Percentiles rank a stretch among this genome's conserved stretches.
These are phyloP conservation scores for Gallinago solitaria DNA, from an alignment of 2,797 vertebrate species.

Conservation along the genomic window DNA sequence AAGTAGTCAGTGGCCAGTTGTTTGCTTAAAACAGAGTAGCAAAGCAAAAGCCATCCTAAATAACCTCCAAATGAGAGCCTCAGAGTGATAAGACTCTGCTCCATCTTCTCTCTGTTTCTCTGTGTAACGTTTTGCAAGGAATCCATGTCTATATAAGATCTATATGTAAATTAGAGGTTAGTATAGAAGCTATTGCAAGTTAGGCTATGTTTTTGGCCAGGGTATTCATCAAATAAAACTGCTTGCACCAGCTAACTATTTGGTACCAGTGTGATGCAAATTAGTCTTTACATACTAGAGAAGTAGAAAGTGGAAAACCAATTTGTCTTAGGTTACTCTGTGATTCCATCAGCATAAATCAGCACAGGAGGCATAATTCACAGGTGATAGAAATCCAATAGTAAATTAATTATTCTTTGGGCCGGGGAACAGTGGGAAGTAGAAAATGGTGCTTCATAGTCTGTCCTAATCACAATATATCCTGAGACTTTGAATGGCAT, in stretches of 20 bases:
- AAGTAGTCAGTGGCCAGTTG: background rate
- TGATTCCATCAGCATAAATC: background rate
- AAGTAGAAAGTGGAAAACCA: background rate
- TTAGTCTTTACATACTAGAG: background rate
- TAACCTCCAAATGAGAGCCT: background rate
- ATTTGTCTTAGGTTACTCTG: background rate
- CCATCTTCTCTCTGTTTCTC: background rate
- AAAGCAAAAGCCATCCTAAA: background rate
- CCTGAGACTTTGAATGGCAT: background rate
- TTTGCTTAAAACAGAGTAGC: background rate
- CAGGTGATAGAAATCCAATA: background rate
- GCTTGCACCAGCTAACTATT: background rate
- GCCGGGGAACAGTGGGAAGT: background rate
- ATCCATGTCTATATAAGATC: background rate
- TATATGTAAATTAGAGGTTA: background rate
- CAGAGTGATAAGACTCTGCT: background rate
- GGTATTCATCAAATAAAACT: background rate
- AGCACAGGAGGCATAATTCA: background rate
- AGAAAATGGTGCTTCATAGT: background rate
- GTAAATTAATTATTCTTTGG: background rate
- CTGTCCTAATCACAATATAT: background rate
- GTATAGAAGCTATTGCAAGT: background rate
- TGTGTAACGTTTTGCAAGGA: background rate
- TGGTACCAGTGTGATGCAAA: accelerated
- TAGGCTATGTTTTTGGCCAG: background rate